Conservation (phyloP, 92 coral and sea anemone species). For the Ricordea florida region DNA sequence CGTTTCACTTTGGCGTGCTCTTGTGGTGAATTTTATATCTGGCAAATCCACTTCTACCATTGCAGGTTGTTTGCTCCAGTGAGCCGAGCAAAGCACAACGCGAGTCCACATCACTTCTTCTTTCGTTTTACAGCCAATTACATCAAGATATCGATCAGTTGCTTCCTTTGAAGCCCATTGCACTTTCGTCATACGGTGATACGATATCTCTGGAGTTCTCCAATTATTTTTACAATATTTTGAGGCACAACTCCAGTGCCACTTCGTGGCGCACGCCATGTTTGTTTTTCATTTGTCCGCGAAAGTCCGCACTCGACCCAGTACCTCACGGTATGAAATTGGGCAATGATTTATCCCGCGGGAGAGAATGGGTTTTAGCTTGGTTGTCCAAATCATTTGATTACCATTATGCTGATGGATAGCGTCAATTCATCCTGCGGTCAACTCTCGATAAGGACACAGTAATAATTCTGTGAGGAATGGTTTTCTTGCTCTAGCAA, state of each 20-base stretch:
- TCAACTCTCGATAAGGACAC: too few relatives aligned
- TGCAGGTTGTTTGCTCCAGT: conserved; percentile 40
- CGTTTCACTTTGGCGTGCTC: conserved; percentile 1
- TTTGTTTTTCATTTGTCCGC: not conserved
- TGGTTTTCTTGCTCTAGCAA: too few relatives aligned
- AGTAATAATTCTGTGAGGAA: too few relatives aligned
- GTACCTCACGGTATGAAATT: not conserved
- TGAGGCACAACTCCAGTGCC: too few relatives aligned
- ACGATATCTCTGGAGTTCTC: too few relatives aligned
- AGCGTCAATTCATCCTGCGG: too few relatives aligned
- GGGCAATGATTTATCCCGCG: too few relatives aligned
- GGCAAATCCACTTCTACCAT: not conserved
- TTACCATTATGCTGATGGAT: too few relatives aligned
- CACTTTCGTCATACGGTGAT: conserved; percentile 7
- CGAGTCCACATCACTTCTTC: conserved; percentile 17
- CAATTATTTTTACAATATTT: too few relatives aligned
- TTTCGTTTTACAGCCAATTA: conserved; percentile 27
- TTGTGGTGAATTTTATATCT: conserved; percentile 21
- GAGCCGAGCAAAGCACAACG: conserved; percentile 30
- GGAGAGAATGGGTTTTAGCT: too few relatives aligned
- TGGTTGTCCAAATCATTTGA: too few relatives aligned
- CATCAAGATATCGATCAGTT: conserved; percentile 7
- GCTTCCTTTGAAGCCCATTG: conserved; percentile 29
- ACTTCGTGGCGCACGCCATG: conserved; percentile 8
- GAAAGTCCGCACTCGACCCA: conserved; percentile 3